phyloP scores from a whole-genome alignment of 2,113 vertebrate genomes.

The Alligator sinensis region DNA sequence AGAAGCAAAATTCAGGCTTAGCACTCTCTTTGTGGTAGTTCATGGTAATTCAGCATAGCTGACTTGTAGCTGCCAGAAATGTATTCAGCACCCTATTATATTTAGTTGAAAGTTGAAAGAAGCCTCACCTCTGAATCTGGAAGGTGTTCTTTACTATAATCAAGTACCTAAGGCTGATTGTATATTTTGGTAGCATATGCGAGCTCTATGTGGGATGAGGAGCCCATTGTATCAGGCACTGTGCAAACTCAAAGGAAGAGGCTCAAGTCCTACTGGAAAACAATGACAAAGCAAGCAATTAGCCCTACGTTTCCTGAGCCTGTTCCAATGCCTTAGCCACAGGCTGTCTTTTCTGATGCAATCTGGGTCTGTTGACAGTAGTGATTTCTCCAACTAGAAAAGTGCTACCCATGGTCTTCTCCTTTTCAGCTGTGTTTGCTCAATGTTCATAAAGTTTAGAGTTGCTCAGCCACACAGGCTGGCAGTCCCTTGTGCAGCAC shows the following conservation, averaged over 20 bases:
- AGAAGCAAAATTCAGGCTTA: fast-evolving
- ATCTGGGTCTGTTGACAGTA: fast-evolving
- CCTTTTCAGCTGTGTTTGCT: background rate
- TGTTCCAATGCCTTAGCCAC: background rate
- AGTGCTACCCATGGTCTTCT: fast-evolving
- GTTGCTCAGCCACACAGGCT: background rate
- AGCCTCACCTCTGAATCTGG: background rate
- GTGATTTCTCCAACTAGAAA: fast-evolving
- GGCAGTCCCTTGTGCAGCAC: fast-evolving
- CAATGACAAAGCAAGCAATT: background rate
- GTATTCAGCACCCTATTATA: fast-evolving
- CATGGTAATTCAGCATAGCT: background rate
- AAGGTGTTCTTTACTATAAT: background rate
- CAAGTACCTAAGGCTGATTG: background rate
- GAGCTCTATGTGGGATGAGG: background rate
- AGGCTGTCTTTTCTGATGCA: background rate
- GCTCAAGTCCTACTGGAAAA: too few species aligned
- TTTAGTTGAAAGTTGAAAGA: too few species aligned
- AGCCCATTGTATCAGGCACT: background rate
- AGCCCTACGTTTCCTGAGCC: fast-evolving
- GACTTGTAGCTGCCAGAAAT: fast-evolving
- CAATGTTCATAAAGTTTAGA: fast-evolving
- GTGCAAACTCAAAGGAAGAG: fast-evolving
- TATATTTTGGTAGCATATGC: background rate
- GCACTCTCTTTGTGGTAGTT: background rate